Evolutionary conservation across 2,113 vertebrate genomes (phyloP).

Genomic region (Scartelaos histophorus): DNA sequence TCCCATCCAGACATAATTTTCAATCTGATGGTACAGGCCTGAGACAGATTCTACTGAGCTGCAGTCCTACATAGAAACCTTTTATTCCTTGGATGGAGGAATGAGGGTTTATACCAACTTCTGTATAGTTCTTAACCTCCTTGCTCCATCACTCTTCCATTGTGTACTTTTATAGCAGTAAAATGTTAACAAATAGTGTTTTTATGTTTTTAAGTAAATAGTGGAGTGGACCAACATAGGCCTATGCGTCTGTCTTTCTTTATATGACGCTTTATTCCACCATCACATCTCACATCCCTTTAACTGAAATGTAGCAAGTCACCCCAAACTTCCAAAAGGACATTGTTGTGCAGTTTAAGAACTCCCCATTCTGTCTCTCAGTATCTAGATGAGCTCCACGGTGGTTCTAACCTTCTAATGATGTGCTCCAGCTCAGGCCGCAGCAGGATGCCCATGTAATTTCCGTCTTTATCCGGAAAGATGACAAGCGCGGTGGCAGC

Average conservation of each 20-base stretch:
- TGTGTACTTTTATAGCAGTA: too few species aligned
- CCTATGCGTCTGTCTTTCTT: background rate
- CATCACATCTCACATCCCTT: background rate
- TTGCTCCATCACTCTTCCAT: too few species aligned
- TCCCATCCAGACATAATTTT: too few species aligned
- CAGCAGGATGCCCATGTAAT: slow-evolving; percentile 57
- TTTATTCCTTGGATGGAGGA: too few species aligned
- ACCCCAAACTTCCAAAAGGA: background rate
- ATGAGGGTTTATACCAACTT: too few species aligned
- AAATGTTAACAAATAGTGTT: too few species aligned
- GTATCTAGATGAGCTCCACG: slow-evolving; percentile 44
- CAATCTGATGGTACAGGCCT: too few species aligned
- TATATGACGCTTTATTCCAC: background rate
- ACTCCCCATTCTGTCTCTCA: slow-evolving; percentile 11
- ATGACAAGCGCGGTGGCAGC: slow-evolving; percentile 50
- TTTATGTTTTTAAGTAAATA: too few species aligned
- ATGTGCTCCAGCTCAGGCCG: slow-evolving; percentile 47
- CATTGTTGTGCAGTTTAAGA: background rate
- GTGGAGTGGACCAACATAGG: too few species aligned
- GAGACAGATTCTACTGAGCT: too few species aligned
- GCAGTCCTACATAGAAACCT: too few species aligned
- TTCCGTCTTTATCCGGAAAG: slow-evolving; percentile 42
- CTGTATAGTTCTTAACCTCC: too few species aligned
- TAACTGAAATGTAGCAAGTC: background rate
- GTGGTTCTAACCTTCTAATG: slow-evolving; percentile 63